These are phyloP conservation scores for Orchesella flavescens DNA, from an alignment of 2,888 invertebrate species.

Conservation along the genomic window DNA sequence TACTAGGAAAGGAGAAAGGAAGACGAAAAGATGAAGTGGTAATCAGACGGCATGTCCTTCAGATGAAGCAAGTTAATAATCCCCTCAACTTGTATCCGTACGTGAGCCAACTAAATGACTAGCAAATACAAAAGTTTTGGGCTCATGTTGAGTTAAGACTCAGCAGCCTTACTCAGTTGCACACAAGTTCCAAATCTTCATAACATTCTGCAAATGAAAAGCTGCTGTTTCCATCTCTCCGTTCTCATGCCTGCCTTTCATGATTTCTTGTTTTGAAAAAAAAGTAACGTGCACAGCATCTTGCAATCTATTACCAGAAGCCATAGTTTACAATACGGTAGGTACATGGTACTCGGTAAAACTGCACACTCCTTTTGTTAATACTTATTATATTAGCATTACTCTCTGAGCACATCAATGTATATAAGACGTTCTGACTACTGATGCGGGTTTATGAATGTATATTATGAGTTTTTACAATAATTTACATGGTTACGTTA, in stretches of 20 bases:
- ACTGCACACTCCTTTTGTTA: slow-evolving; percentile 18
- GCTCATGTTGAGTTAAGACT: background rate
- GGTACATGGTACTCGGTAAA: background rate
- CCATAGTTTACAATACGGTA: background rate
- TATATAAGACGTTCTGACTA: too few species aligned
- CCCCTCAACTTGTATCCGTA: slow-evolving; percentile 8
- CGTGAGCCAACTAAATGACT: slow-evolving; percentile 1
- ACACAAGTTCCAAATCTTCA: background rate
- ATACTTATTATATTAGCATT: background rate
- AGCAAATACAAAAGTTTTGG: background rate
- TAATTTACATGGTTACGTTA: too few species aligned
- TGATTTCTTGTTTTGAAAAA: background rate
- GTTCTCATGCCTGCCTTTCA: background rate
- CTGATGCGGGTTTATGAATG: too few species aligned
- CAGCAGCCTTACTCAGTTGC: background rate
- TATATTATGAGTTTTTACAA: too few species aligned
- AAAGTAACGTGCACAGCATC: background rate
- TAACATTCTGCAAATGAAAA: background rate
- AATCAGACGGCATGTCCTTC: background rate
- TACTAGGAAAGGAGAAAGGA: background rate
- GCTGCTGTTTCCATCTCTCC: background rate
- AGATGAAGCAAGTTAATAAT: slow-evolving; percentile 6
- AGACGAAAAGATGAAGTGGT: background rate
- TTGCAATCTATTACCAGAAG: background rate
- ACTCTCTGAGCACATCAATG: too few species aligned